Evolutionary conservation across 2,113 vertebrate genomes (phyloP).

Genomic region (Tursiops truncatus): DNA sequence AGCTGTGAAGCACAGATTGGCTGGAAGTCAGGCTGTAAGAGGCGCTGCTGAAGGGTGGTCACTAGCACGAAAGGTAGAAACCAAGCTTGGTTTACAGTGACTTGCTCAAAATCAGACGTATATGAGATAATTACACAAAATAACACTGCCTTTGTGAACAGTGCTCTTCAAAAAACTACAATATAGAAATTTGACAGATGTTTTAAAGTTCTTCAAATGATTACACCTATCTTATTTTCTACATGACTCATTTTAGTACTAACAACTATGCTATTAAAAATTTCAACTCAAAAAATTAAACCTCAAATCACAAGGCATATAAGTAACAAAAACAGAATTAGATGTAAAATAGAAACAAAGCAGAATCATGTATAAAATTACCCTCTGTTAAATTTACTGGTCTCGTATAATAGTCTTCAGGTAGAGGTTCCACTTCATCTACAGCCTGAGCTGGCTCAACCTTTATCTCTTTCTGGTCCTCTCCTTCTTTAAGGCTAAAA

Average conservation of each 20-base stretch:
- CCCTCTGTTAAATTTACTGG: slow-evolving; percentile 96
- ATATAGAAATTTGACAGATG: background rate
- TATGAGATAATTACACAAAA: background rate
- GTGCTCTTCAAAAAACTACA: background rate
- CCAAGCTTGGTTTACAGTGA: background rate
- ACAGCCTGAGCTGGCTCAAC: slow-evolving; percentile 95
- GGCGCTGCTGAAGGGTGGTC: slow-evolving; percentile 96
- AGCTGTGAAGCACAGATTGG: slow-evolving; percentile 96
- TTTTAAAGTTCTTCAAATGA: slow-evolving; percentile 34
- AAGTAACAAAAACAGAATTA: background rate
- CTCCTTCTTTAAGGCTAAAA: slow-evolving; percentile 95
- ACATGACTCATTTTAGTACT: slow-evolving; percentile 14
- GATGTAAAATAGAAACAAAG: background rate
- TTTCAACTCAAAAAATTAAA: background rate
- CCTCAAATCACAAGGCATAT: background rate
- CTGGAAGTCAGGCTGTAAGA: slow-evolving; percentile 97
- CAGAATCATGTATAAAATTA: slow-evolving; percentile 69
- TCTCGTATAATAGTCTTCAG: slow-evolving; percentile 96
- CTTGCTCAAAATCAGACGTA: slow-evolving; percentile 30
- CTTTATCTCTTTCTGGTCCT: slow-evolving; percentile 97
- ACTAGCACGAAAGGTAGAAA: slow-evolving; percentile 83
- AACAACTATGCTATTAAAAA: slow-evolving; percentile 25
- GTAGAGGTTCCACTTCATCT: slow-evolving; percentile 96
- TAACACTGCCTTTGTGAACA: background rate
- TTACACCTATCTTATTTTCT: background rate